Evolutionary conservation across 2,113 vertebrate genomes (phyloP).

Genomic region (Rallus limicola): DNA sequence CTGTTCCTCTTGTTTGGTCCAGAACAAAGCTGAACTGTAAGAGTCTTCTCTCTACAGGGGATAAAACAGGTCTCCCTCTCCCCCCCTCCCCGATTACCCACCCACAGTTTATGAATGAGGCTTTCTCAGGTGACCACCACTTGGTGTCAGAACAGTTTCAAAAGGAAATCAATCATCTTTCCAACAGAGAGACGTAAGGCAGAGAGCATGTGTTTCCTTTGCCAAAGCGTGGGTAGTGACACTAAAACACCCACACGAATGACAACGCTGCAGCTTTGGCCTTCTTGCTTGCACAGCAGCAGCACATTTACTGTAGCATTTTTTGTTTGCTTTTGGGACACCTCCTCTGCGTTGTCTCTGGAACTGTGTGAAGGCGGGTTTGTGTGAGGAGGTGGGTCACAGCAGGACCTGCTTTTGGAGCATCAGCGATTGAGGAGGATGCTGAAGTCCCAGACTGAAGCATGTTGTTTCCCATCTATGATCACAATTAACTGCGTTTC

Average conservation of each 20-base stretch:
- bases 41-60: background rate
- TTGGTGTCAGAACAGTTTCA: background rate
- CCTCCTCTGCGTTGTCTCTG: background rate
- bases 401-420: background rate
- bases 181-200: background rate
- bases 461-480: background rate
- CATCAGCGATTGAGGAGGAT: rapidly evolving
- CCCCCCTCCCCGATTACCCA: background rate
- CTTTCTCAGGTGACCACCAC: constrained; percentile 14
- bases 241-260: background rate
- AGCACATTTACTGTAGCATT: background rate
- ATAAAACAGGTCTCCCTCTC: rapidly evolving
- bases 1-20: background rate
- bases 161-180: background rate
- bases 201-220: background rate
- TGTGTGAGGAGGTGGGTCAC: background rate
- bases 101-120: constrained; percentile 26
- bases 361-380: background rate
- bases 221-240: background rate
- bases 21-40: constrained; percentile 56
- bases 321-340: background rate
- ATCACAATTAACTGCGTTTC: background rate
- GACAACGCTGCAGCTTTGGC: background rate
- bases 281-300: background rate
- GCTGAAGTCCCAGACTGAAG: background rate